Conservation (phyloP, 2,888 invertebrate species). For the Aphidius colemani region DNA sequence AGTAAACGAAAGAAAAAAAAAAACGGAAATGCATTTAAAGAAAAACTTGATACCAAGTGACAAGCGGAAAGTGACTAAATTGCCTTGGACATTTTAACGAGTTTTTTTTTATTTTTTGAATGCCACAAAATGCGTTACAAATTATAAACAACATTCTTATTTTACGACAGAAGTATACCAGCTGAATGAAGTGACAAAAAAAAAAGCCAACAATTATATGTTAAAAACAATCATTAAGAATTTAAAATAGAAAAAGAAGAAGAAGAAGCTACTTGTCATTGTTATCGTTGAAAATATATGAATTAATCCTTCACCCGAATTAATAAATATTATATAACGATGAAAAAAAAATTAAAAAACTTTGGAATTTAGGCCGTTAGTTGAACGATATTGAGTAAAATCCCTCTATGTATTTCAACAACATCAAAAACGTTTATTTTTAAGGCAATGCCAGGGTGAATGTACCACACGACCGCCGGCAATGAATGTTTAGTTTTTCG, state of each 20-base stretch:
- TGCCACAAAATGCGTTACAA: background rate
- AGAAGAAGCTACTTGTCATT: too few relatives aligned
- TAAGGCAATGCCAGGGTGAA: conserved; percentile 58
- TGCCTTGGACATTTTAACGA: conserved; percentile 11
- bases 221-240: background rate
- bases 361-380: conserved; percentile 33
- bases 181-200: too few relatives aligned
- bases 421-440: conserved; percentile 49
- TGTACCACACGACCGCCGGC: conserved; percentile 37
- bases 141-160: conserved; percentile 1
- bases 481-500: conserved; percentile 49
- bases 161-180: too few relatives aligned
- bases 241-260: background rate
- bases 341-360: conserved; percentile 16
- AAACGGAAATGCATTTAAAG: background rate
- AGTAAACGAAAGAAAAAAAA: background rate
- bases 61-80: background rate
- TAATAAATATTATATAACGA: background rate
- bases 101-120: conserved; percentile 3
- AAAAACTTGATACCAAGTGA: conserved; percentile 1
- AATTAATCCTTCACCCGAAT: too few relatives aligned
- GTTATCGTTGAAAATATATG: too few relatives aligned
- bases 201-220: too few relatives aligned
- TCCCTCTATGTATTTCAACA: conserved; percentile 41
- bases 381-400: conserved; percentile 34